Evolutionary conservation across 2,113 vertebrate species (phyloP), one percentile per base, ranked within the genome.

Genomic region (Labeo catla): DNA sequence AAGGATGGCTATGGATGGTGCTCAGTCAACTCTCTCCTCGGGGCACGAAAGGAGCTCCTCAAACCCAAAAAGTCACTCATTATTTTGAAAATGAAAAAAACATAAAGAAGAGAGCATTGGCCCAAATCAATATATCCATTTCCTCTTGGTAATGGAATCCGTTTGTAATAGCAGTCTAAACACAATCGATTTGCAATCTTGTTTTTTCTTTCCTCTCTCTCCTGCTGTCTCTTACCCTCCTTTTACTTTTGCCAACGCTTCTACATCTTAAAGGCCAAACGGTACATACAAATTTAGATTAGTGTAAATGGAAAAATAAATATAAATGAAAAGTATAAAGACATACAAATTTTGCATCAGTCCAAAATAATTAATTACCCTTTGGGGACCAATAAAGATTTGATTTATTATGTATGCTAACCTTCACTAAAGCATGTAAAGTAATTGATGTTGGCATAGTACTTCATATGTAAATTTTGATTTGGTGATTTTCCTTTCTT

Each of bases 41-140:
- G 68, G 76, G 84, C 23, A 83, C 15, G 28, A 79, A 81, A 82
- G n/a, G n/a, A 84, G 57, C 76, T 76, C 12, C 76, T 72, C 49
- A 45, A 81, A 83, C 78, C n/a, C 57, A 10, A 49, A 74, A 39
- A 59, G 86, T 81, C 65, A 76, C 61, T 87, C 79, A 79, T 85
- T 72, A 81, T 90, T 74, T 66, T 52, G 39, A 81, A 28, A 78
- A 85, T 72, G 74, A 85, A 82, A 76, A 28, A 49, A 89, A 76
- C 65, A 86, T 63, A 47, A 86, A 81, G 79, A 76, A 63, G 11
- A 73, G 36, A 77, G 43, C 50, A 70, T 77, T 36, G 72, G 70
- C 50, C 70, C 50, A 85, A 87, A 89, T 89, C 87, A 84, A 84
- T 89, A 82, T 76, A 43, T 70, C 73, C 77, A 77, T 88, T 81